These are phyloP conservation scores for Paracanthobrama guichenoti DNA, from an alignment of 2,113 vertebrate genomes.

Conservation along the genomic window DNA sequence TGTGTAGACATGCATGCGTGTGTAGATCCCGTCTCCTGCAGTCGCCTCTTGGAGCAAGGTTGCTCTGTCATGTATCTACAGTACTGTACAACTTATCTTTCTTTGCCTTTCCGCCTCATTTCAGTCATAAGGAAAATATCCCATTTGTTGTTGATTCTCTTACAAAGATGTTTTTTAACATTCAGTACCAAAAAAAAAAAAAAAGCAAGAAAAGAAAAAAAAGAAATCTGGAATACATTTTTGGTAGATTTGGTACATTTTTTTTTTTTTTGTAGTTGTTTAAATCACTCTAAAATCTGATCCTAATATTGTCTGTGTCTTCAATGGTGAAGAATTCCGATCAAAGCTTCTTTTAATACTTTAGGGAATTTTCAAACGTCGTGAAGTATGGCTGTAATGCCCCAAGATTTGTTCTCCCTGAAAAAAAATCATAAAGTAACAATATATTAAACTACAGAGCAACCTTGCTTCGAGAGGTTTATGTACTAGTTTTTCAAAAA, in stretches of 20 bases:
- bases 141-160: conserved; percentile 63
- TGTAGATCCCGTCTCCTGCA: conserved; percentile 69
- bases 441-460: conserved; percentile 99
- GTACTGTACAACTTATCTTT: conserved; percentile 69
- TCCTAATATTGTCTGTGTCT: conserved; percentile 99
- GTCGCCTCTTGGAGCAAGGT: conserved; percentile 77
- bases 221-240: conserved; percentile 73
- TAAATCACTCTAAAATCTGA: conserved; percentile 86
- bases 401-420: conserved; percentile 99
- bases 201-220: too few relatives aligned
- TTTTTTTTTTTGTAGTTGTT: conserved; percentile 5
- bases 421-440: conserved; percentile 99
- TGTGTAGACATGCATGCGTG: conserved; percentile 56
- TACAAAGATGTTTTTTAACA: conserved; percentile 74
- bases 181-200: conserved; percentile 74
- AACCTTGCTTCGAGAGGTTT: conserved; percentile 97
- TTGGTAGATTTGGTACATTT: conserved; percentile 55
- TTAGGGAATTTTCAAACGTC: conserved; percentile 99
- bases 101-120: conserved; percentile 55
- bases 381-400: conserved; percentile 99
- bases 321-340: conserved; percentile 99
- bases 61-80: conserved; percentile 74
- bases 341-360: conserved; percentile 99
- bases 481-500: conserved; percentile 79
- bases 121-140: conserved; percentile 62